Conservation (phyloP, 2,888 invertebrate genomes). For the Amorpha juglandis region DNA sequence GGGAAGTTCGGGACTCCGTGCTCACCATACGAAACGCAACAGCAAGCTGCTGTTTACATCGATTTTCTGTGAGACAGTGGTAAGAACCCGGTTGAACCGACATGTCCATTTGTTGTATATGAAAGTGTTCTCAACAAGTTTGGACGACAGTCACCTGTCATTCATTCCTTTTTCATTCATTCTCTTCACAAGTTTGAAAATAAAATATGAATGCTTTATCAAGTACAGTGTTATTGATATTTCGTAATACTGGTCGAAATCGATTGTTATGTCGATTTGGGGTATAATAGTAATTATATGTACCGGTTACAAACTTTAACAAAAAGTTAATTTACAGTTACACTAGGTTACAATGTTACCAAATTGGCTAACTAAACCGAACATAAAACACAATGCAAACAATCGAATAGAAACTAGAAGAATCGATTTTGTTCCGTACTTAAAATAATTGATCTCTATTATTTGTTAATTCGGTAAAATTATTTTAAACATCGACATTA, state of each 20-base stretch:
- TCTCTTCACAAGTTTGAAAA: no score
- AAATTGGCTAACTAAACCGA: background rate
- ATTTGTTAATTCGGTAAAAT: background rate
- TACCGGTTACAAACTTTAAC: background rate
- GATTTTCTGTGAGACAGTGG: no score
- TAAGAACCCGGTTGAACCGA: no score
- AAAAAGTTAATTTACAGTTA: background rate
- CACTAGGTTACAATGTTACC: background rate
- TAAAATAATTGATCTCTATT: background rate
- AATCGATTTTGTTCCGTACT: background rate
- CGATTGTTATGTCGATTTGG: background rate
- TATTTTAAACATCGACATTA: background rate
- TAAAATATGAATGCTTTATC: no score
- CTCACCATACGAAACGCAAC: no score
- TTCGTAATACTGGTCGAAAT: background rate
- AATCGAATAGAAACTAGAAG: constrained; percentile 2
- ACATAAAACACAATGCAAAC: background rate
- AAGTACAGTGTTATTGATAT: background rate
- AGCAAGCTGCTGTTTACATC: no score
- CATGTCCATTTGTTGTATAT: no score
- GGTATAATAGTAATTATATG: background rate
- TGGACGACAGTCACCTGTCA: no score
- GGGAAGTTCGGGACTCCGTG: no score
- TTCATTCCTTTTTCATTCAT: no score
- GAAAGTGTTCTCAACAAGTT: no score